phyloP scores from a whole-genome alignment of 2,888 invertebrate genomes.

The Anorthoa munda region DNA sequence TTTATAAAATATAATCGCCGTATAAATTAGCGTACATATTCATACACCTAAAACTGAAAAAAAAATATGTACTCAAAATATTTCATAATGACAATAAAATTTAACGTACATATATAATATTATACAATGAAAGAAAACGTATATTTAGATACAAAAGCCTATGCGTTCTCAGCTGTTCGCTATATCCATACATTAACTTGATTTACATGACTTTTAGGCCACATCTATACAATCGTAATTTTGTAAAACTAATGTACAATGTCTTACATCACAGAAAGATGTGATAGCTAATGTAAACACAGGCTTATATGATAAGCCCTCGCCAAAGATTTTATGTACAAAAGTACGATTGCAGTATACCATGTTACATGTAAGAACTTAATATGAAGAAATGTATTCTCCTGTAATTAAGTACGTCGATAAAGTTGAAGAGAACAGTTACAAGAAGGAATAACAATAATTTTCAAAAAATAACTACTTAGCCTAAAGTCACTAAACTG shows the following conservation, averaged over 20 bases:
- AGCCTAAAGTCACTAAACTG: constrained; percentile 62
- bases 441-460: constrained; percentile 53
- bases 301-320: constrained; percentile 24
- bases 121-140: constrained; percentile 70
- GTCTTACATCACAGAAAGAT: constrained; percentile 34
- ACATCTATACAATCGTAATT: constrained; percentile 59
- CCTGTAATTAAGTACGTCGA: constrained; percentile 63
- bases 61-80: constrained; percentile 70
- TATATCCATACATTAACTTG: constrained; percentile 65
- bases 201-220: constrained; percentile 66
- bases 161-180: constrained; percentile 63
- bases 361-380: constrained; percentile 54
- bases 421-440: constrained; percentile 45
- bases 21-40: constrained; percentile 57
- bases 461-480: constrained; percentile 64
- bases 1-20: constrained; percentile 48
- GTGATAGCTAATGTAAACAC: constrained; percentile 26
- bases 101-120: constrained; percentile 67
- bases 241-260: constrained; percentile 61
- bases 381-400: constrained; percentile 46
- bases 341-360: constrained; percentile 55
- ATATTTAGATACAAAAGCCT: constrained; percentile 70
- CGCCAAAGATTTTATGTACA: constrained; percentile 46
- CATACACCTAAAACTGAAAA: constrained; percentile 65
- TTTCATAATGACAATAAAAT: constrained; percentile 66